Base-by-base conservation (phyloP, 1,140 invertebrate species). In the Carcinoscorpius rotundicauda region DNA sequence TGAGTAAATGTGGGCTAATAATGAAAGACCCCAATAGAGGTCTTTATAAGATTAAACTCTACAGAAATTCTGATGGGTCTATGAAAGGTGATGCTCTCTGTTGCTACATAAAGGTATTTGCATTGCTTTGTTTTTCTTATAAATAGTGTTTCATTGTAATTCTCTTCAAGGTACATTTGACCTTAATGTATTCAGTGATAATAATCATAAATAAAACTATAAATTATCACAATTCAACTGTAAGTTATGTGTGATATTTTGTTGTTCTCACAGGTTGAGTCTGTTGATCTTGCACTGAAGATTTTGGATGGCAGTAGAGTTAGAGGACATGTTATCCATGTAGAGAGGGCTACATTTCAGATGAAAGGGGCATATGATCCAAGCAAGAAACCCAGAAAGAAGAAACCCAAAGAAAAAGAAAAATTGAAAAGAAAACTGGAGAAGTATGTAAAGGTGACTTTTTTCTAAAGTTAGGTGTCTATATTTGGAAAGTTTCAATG, bases 331-430 rank as follows among this genome's bases (percentile, higher is more conserved):
- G 81, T 93, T 9, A 73, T 83, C 11, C 84, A 84, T 67, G 95
- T 98, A 2, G 92, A 99, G 79, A 81, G 86, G 71, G 97, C 97
- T 0, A 87, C 91, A 72, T 99, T 99, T 75, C 84, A 95, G 75
- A 80, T 96, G 81, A 98, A 98, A 78, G 97, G 97, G 9, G 81
- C 88, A 60, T 99, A 92, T 77, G 91, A 99, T 82, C 94, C 97
- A 6, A 83, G 83, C 0, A 83, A 93, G 55, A 98, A 97, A 76
- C 95, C 92, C 3, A 94, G 91, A 75, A 89, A 89, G 74, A 64
- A 88, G 73, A 81, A 78, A 61, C 29, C 59, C 4, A 93, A 93
- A 77, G 88, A 93, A 60, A 86, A 92, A 69, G 86, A 93, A 66
- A 94, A 92, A 74, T 76, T 95, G 64, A 93, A 93, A 77, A 93